Evolutionary conservation across 2,888 invertebrate genomes (phyloP), one percentile per base, ranked within the genome.

Genomic region (Blastobasis lacticolella): DNA sequence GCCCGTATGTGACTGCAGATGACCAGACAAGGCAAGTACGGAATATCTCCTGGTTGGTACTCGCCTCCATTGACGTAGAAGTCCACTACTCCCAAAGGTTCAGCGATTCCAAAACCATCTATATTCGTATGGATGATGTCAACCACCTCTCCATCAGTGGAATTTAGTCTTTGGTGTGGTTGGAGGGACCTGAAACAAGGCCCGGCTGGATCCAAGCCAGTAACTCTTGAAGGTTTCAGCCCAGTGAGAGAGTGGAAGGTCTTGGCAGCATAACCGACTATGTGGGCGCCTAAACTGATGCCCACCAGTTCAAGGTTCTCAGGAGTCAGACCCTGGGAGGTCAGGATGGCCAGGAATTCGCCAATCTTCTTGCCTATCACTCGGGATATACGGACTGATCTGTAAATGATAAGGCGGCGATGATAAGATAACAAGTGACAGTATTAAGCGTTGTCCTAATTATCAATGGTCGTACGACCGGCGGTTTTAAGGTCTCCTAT

Each of bases 71-170:
- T 88, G 0, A 73, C 82, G 43, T 88, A 88, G 45, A 78, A 77
- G 43, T 88, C 88, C 0, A 88, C 58, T 51, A 87, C 84, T 0
- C 86, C 87, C 0, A 86, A 45, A 0, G 69, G 61, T 49, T 86
- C 81, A 0, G 88, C 85, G 4, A 80, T 84, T 0, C 88, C 88
- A 50, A 88, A 88, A 0, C 87, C 88, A 38, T 88, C 88, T 2
- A 88, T 87, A 52, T 88, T 88, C 0, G 88, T 86, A 40, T 88
- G 88, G 0, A 88, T 43, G 0, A 84, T 62, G 44, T 87, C 86
- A 0, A 87, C 84, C 49, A 58, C 64, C 0, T 67, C 63, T 0
- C 74, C 86, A 38, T 87, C 85, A 0, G 72, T 63, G 1, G 59
- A 54, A 5, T 67, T 63, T 0, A 88, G 55, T 45, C 76, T 78